Percentiles rank a stretch among this genome's conserved stretches.
Conservation (phyloP, 1,140 invertebrate genomes). For the Trichomalopsis sarcophagae region DNA sequence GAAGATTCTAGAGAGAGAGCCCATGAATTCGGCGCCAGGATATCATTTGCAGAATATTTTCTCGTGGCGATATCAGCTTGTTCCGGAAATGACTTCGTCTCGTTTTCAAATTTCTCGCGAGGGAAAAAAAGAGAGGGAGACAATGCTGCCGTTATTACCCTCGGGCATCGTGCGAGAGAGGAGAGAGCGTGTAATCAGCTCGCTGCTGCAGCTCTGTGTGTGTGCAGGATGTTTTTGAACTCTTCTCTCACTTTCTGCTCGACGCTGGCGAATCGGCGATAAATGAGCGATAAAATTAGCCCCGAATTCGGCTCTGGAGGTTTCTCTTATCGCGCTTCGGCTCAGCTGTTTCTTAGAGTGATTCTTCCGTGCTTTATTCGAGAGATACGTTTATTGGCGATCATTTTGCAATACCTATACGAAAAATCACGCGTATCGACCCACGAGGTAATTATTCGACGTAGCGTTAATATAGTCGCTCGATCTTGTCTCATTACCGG, state of each 20-base stretch:
- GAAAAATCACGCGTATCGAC: too few species aligned
- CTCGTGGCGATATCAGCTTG: constrained; percentile 12
- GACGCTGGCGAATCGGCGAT: background rate
- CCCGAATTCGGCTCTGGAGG: background rate
- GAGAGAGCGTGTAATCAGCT: background rate
- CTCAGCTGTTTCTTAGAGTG: background rate
- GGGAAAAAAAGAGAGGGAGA: background rate
- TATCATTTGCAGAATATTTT: constrained; percentile 39
- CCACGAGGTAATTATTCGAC: too few species aligned
- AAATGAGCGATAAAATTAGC: constrained; percentile 8
- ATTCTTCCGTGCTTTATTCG: background rate
- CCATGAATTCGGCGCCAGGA: constrained; percentile 4
- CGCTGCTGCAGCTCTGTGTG: background rate
- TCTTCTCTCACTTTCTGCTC: background rate
- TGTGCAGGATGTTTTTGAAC: background rate
- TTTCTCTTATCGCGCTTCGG: background rate
- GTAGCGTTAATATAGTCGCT: background rate
- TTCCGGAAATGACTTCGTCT: constrained; percentile 28
- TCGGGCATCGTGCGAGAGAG: background rate
- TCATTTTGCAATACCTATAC: too few species aligned
- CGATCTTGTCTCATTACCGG: constrained; percentile 1
- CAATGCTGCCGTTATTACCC: background rate
- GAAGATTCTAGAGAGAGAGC: background rate
- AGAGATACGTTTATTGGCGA: background rate
- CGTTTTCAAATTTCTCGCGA: constrained; percentile 21